Percentiles rank a stretch among this genome's conserved stretches.
Conservation (phyloP, 2,888 invertebrate genomes). For the Idaea aversata region DNA sequence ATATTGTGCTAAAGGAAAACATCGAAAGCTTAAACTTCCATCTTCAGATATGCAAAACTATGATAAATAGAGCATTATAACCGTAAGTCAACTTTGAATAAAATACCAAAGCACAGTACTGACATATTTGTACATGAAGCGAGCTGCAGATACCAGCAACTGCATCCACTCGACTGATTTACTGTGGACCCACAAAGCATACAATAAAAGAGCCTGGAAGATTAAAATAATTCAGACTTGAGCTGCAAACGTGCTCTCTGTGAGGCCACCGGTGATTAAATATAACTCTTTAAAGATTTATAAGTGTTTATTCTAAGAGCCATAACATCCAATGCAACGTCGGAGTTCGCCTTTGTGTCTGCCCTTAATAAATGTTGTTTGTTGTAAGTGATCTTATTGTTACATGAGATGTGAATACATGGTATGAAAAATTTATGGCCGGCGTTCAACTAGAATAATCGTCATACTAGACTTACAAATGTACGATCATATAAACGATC, state of each 20-base stretch:
- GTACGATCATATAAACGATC: constrained; percentile 31
- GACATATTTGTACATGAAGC: constrained; percentile 47
- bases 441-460: constrained; percentile 37
- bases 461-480: constrained; percentile 38
- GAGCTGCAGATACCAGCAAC: constrained; percentile 57
- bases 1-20: not conserved
- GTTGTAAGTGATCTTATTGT: constrained; percentile 63
- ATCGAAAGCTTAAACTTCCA: not conserved
- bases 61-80: not conserved
- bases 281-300: constrained; percentile 72
- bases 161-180: constrained; percentile 72
- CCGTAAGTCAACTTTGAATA: not conserved
- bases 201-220: constrained; percentile 65
- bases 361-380: constrained; percentile 66
- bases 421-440: constrained; percentile 56
- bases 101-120: constrained; percentile 8
- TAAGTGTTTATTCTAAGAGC: constrained; percentile 71
- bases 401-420: constrained; percentile 50
- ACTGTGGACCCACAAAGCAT: constrained; percentile 61
- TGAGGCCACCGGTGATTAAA: constrained; percentile 72
- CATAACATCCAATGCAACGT: constrained; percentile 38
- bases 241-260: constrained; percentile 67
- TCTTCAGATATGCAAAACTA: not conserved
- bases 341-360: constrained; percentile 49
- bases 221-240: constrained; percentile 70